Percentiles rank a stretch among this genome's conserved stretches.
phyloP scores from a whole-genome alignment of 2,888 invertebrate genomes.

The Noctua fimbriata region DNA sequence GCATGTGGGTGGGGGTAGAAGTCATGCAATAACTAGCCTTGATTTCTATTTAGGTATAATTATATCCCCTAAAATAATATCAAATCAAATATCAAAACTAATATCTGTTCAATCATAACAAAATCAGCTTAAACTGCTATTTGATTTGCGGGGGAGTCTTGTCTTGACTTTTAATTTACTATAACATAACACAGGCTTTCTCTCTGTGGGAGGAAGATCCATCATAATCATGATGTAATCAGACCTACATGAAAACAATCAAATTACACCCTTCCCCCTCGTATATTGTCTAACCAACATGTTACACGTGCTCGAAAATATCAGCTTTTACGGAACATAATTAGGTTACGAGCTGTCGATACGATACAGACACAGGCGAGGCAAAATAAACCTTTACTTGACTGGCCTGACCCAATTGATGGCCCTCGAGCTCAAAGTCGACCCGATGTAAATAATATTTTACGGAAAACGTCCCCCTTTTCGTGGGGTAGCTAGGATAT shows the following conservation, averaged over 20 bases:
- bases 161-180: no score
- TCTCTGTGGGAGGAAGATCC: no score
- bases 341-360: constrained; percentile 41
- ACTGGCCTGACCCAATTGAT: constrained; percentile 69
- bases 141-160: no score
- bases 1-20: no score
- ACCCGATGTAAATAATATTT: constrained; percentile 54
- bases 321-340: constrained; percentile 24
- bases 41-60: no score
- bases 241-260: constrained; percentile 24
- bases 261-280: not conserved
- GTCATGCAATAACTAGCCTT: no score
- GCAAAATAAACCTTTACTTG: constrained; percentile 61
- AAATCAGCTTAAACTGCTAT: no score
- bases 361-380: constrained; percentile 28
- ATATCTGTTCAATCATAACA: no score
- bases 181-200: no score
- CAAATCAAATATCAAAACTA: no score
- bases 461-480: constrained; percentile 35
- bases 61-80: no score
- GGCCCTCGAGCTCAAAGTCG: constrained; percentile 40
- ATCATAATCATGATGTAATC: no score
- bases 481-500: not conserved
- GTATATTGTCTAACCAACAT: not conserved
- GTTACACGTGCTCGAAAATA: constrained; percentile 19